Conservation (phyloP, 2,113 vertebrate species). For the Zootoca vivipara region DNA sequence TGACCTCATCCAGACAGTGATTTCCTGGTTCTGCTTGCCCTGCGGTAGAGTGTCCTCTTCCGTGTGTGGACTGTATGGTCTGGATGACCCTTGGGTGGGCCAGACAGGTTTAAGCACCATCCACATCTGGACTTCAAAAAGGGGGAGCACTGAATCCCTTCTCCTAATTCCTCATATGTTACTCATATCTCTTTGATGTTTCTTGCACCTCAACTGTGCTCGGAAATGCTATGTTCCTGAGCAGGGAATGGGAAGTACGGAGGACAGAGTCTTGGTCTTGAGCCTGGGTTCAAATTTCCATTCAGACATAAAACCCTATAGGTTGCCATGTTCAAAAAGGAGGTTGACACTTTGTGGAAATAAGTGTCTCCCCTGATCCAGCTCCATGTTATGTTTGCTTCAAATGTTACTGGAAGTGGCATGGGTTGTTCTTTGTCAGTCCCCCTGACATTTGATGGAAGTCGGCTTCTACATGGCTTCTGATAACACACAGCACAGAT, state of each 20-base stretch:
- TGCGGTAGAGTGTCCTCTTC: background rate
- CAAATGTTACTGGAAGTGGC: background rate
- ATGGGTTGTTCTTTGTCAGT: background rate
- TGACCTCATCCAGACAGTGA: background rate
- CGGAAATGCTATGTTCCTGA: background rate
- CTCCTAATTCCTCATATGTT: too few species aligned
- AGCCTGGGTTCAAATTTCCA: background rate
- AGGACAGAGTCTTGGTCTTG: background rate
- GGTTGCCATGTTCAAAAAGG: background rate
- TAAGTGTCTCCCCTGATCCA: background rate
- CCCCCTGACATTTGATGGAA: too few species aligned
- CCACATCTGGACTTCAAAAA: background rate
- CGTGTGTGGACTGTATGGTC: background rate
- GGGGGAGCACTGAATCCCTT: too few species aligned
- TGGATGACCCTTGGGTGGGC: background rate
- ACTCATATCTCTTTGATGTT: background rate
- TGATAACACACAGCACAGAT: background rate
- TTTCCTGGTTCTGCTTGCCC: background rate
- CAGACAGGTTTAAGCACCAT: background rate
- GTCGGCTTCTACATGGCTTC: background rate
- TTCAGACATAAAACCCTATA: background rate
- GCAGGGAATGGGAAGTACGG: background rate
- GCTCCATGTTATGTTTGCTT: background rate
- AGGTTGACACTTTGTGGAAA: background rate
- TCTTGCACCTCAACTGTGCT: background rate